These are phyloP conservation scores for Silurus aristotelis DNA, from an alignment of 2,797 vertebrate genomes.

Conservation along the genomic window DNA sequence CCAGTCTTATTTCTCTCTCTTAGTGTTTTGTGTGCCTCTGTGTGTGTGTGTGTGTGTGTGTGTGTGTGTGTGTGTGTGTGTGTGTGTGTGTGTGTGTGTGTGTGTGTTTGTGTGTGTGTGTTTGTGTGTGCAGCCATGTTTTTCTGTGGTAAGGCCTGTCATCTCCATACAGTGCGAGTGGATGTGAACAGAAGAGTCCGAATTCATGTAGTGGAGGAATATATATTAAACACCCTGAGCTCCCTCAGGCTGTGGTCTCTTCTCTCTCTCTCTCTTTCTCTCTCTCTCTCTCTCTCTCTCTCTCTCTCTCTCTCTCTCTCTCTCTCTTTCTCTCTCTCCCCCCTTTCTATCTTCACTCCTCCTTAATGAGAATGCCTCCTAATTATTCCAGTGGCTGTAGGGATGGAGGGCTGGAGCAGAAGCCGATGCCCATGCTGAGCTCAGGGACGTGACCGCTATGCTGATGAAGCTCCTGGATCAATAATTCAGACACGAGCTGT, in stretches of 20 bases:
- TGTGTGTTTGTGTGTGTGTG: conserved; percentile 57
- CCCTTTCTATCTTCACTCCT: conserved; percentile 83
- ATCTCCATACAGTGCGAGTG: conserved; percentile 63
- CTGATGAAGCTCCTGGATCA: conserved; percentile 94
- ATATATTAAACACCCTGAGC: conserved; percentile 84
- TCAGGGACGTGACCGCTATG: conserved; percentile 91
- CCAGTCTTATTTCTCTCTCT: neutral
- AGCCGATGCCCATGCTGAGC: conserved; percentile 48
- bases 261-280: neutral
- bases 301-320: conserved; percentile 38
- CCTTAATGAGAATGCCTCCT: conserved; percentile 98
- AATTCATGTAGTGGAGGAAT: conserved; percentile 69
- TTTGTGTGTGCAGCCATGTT: conserved; percentile 45
- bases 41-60: conserved; percentile 25
- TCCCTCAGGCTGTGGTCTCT: conserved; percentile 59
- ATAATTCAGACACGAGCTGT: conserved; percentile 94
- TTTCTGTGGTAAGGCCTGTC: conserved; percentile 75
- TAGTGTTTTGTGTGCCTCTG: conserved; percentile 29
- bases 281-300: neutral
- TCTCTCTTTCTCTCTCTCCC: conserved; percentile 69
- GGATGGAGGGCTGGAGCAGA: conserved; percentile 84
- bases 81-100: neutral
- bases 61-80: too few relatives aligned
- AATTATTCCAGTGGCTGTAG: conserved; percentile 96
- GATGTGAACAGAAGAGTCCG: conserved; percentile 79